A percentile compares a stretch with the other conserved stretches of the same genome.
Evolutionary conservation across 1,140 invertebrate genomes (phyloP).

Genomic region (Chelonus insularis): DNA sequence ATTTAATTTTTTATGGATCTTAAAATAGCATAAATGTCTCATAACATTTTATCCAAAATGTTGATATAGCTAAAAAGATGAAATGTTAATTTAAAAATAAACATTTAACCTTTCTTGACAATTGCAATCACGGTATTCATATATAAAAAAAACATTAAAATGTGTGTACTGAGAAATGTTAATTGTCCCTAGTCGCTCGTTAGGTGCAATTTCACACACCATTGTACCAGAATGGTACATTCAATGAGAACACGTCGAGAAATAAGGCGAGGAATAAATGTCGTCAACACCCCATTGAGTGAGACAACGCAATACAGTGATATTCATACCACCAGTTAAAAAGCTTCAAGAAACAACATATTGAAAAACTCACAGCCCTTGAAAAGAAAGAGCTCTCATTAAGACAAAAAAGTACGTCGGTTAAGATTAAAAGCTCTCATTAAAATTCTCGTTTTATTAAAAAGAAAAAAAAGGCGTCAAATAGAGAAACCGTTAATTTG

Average conservation of each 20-base stretch:
- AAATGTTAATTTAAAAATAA: neutral
- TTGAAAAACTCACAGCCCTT: too few relatives aligned
- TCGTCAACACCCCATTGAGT: slow-evolving; percentile 28
- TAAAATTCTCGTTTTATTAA: too few relatives aligned
- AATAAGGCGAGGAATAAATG: slow-evolving; percentile 1
- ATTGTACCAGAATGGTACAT: neutral
- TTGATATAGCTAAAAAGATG: neutral
- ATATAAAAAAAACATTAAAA: neutral
- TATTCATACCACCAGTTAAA: neutral
- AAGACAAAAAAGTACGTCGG: too few relatives aligned
- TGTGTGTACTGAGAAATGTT: slow-evolving; percentile 17
- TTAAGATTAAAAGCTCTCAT: too few relatives aligned
- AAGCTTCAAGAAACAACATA: too few relatives aligned
- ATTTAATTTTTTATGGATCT: too few relatives aligned
- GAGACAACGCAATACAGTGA: slow-evolving; percentile 19
- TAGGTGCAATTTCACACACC: slow-evolving; percentile 7
- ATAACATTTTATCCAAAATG: too few relatives aligned
- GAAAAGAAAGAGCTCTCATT: neutral
- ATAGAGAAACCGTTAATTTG: neutral
- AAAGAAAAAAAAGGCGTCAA: neutral
- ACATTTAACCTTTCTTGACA: neutral
- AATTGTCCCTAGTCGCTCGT: slow-evolving; percentile 16
- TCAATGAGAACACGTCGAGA: slow-evolving; percentile 4
- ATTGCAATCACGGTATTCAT: neutral
- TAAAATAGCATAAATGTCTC: too few relatives aligned